Evolutionary conservation across 2,797 vertebrate genomes (phyloP), one percentile per base, ranked within the genome.

Genomic region (Trichosurus vulpecula): DNA sequence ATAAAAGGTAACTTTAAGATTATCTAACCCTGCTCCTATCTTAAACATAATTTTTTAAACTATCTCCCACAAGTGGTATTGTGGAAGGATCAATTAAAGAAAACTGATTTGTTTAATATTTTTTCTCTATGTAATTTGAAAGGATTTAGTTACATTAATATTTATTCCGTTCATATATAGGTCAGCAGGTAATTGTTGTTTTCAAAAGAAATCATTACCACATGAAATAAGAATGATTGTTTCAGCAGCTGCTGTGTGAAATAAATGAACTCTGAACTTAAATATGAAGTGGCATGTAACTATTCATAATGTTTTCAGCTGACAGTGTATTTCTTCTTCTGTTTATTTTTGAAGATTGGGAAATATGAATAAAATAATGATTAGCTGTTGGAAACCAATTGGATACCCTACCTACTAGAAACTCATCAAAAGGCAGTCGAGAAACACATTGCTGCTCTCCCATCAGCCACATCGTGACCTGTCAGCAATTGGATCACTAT

Each of bases 401-500:
- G 95, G 66, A 93, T 95, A 54, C 54, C 92, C 54, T 87, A 54
- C 54, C 95, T 97, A 96, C 91, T 98, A 97, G 97, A 98, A 93
- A 96, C 53, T 16, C 57, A 98, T 51, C 95, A 91, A 97, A 93
- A 96, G 6, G 51, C 93, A 95, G 10, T 53, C 11, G 51, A 35
- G 52, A 81, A 92, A 94, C 95, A 47, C 11, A 96, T n/a, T 90
- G 93, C 92, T 90, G 10, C 93, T 58, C 47, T 16, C 9, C 93
- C 93, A 91, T 66, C 91, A 54, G 16, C 96, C 0, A 5, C 91
- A 22, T 51, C 92, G 97, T 97, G 94, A 97, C 31, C 93, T 92
- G 19, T 94, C 97, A 97, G 94, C 94, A 94, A 93, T 97, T 95
- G 95, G 97, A 97, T 93, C 98, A 97, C 96, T 97, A 99, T 99